Conservation (phyloP, 2,888 invertebrate genomes). For the Myathropa florea region DNA sequence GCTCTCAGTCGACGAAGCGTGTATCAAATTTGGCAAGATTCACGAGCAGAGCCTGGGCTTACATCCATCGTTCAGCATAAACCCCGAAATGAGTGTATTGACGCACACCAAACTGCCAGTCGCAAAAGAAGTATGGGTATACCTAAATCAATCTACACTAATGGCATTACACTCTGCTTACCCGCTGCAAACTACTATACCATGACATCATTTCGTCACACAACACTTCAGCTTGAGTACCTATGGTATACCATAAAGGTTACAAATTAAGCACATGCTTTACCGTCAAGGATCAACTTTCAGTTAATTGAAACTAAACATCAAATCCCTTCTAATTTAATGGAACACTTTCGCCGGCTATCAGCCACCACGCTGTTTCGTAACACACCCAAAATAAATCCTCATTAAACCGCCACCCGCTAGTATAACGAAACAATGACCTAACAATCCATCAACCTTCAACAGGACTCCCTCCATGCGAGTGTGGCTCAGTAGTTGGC, state of each 20-base stretch:
- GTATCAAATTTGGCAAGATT: neutral
- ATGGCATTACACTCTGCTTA: neutral
- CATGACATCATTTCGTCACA: neutral
- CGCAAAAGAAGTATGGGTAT: neutral
- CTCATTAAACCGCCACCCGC: slow-evolving; percentile 11
- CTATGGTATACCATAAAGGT: neutral
- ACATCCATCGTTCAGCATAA: neutral
- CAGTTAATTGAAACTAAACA: slow-evolving; percentile 22
- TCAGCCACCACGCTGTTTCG: neutral
- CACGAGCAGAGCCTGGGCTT: neutral
- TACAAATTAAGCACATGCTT: neutral
- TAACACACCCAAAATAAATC: slow-evolving; percentile 29
- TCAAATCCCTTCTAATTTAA: slow-evolving; percentile 23
- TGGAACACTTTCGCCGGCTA: slow-evolving; percentile 24
- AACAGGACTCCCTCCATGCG: slow-evolving; percentile 4
- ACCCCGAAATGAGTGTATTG: neutral
- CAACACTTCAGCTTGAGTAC: neutral
- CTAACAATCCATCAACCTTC: slow-evolving; percentile 52
- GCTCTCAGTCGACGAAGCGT: neutral
- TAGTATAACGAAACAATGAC: slow-evolving; percentile 50
- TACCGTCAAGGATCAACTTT: neutral
- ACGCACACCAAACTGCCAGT: neutral
- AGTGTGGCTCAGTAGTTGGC: slow-evolving; percentile 23
- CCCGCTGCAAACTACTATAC: neutral
- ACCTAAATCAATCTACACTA: neutral